These are phyloP conservation scores for Zelostemma sp. DNA, from an alignment of 1,140 invertebrate genomes.

Conservation along the genomic window DNA sequence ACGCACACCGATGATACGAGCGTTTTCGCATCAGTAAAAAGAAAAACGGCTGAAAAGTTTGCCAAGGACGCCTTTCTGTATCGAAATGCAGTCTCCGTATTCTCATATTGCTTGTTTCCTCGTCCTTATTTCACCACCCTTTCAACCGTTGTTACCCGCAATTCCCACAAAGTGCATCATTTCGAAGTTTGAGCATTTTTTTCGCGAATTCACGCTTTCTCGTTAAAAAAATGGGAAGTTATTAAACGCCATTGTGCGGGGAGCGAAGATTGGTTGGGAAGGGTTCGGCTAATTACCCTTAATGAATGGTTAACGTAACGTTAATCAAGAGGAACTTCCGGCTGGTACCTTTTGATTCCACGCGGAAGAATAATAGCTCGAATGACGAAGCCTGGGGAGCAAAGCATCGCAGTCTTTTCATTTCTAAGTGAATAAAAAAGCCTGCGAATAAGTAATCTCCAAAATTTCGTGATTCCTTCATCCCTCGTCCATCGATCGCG, in stretches of 20 bases:
- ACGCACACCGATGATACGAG: constrained; percentile 22
- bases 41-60: constrained; percentile 37
- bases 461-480: too few species aligned
- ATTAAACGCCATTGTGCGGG: too few species aligned
- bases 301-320: constrained; percentile 43
- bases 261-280: too few species aligned
- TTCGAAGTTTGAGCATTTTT: background rate
- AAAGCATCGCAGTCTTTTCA: constrained; percentile 11
- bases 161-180: constrained; percentile 24
- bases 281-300: constrained; percentile 37
- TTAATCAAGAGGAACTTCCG: too few species aligned
- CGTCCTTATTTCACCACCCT: background rate
- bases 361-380: constrained; percentile 30
- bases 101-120: constrained; percentile 6
- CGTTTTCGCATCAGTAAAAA: constrained; percentile 34
- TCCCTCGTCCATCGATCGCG: too few species aligned
- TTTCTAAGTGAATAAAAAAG: constrained; percentile 8
- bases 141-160: constrained; percentile 16
- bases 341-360: constrained; percentile 37
- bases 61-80: constrained; percentile 16
- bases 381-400: constrained; percentile 18
- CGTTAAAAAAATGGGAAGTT: too few species aligned
- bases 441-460: constrained; percentile 14
- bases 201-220: too few species aligned
- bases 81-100: constrained; percentile 11